Conservation (phyloP, 2,888 invertebrate species). For the Theretra japonica region DNA sequence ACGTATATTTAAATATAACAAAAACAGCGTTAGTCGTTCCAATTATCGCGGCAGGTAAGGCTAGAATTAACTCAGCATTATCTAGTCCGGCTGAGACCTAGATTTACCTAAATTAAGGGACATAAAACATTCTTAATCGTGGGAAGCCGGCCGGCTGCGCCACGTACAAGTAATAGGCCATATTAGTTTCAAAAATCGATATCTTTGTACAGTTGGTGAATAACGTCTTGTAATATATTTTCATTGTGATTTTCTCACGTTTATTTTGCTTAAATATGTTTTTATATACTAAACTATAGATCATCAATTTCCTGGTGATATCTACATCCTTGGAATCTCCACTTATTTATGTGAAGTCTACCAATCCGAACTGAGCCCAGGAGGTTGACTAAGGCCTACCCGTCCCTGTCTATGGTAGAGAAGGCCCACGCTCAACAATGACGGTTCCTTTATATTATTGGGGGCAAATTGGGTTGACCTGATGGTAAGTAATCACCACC, state of each 20-base stretch:
- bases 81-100: slow-evolving; percentile 17
- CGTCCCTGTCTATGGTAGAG: too few species aligned
- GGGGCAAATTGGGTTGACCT: too few species aligned
- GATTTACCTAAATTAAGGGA: slow-evolving; percentile 26
- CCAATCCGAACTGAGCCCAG: too few species aligned
- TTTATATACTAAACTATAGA: too few species aligned
- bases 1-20: neutral
- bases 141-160: slow-evolving; percentile 14
- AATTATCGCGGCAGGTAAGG: slow-evolving; percentile 10
- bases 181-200: slow-evolving; percentile 21
- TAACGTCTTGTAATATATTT: slow-evolving; percentile 5
- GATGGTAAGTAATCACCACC: too few species aligned
- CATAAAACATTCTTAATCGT: slow-evolving; percentile 25
- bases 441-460: too few species aligned
- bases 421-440: too few species aligned
- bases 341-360: too few species aligned
- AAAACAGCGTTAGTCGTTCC: neutral
- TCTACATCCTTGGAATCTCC: too few species aligned
- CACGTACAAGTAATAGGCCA: slow-evolving; percentile 11
- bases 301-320: too few species aligned
- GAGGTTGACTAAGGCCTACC: too few species aligned
- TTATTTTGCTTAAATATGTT: too few species aligned
- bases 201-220: slow-evolving; percentile 2
- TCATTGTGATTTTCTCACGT: neutral
- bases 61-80: neutral